phyloP scores from a whole-genome alignment of 2,113 vertebrate species.

The Xiphophorus hellerii region DNA sequence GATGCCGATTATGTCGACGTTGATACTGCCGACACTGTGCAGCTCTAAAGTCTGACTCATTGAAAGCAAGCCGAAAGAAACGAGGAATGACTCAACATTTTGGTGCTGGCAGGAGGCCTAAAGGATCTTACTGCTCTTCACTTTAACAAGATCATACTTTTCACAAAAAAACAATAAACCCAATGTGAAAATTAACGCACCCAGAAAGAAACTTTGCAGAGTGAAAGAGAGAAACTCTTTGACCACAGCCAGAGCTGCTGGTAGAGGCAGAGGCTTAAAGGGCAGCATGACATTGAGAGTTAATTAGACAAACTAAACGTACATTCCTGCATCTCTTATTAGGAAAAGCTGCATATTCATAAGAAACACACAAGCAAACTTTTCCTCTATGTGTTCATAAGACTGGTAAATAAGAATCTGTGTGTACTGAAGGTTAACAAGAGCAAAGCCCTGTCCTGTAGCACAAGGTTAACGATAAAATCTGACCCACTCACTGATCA shows the following conservation, averaged over 20 bases:
- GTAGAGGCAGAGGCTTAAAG: conserved; percentile 74
- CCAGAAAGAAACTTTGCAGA: conserved; percentile 3
- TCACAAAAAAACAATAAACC: conserved; percentile 4
- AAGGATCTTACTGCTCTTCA: conserved; percentile 7
- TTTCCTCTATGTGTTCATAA: conserved; percentile 33
- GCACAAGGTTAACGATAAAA: conserved; percentile 78
- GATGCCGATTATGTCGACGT: background rate
- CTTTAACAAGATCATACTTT: conserved; percentile 12
- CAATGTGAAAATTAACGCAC: conserved; percentile 11
- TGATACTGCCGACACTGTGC: background rate
- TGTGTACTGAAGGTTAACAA: conserved; percentile 43
- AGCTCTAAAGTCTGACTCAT: background rate
- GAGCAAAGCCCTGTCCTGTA: conserved; percentile 57
- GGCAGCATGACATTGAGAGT: conserved; percentile 80
- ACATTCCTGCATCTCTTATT: conserved; percentile 67
- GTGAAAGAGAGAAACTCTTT: conserved; percentile 11
- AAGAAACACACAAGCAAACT: conserved; percentile 7
- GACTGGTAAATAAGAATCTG: conserved; percentile 23
- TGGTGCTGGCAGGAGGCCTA: conserved; percentile 15
- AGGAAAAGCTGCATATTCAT: conserved; percentile 58
- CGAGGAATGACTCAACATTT: background rate
- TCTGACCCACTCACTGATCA: conserved; percentile 76
- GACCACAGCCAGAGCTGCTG: conserved; percentile 53
- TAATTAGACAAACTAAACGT: conserved; percentile 81
- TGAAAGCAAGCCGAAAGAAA: background rate